Evolutionary conservation across 1,140 invertebrate genomes (phyloP).

Genomic region (Solenopsis invicta): DNA sequence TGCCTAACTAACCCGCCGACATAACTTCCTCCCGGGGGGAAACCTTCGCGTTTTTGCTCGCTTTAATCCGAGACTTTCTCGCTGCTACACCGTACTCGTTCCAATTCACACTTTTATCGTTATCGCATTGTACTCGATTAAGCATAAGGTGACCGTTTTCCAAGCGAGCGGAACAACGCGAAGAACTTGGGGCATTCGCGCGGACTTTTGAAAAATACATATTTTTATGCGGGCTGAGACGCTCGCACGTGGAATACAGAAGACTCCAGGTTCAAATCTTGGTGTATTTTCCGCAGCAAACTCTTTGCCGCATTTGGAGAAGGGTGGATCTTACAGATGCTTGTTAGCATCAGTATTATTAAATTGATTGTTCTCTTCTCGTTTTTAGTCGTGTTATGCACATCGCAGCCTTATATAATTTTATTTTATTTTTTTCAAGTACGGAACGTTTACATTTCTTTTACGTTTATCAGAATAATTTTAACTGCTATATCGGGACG

Average conservation of each 20-base stretch:
- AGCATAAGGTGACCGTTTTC: neutral
- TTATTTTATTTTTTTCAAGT: neutral
- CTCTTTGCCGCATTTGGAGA: no score
- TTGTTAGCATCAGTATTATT: no score
- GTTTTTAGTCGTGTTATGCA: no score
- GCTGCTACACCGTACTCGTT: neutral
- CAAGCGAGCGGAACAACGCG: neutral
- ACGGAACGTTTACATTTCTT: neutral
- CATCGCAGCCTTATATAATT: neutral
- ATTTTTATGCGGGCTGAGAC: no score
- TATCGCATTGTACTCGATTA: constrained; percentile 20
- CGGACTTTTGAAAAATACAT: neutral
- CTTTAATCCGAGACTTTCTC: constrained; percentile 26
- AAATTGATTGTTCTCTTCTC: no score
- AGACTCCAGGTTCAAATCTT: no score
- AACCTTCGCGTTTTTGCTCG: constrained; percentile 24
- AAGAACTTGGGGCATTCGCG: neutral
- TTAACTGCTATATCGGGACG: neutral
- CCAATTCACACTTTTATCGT: constrained; percentile 45
- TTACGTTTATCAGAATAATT: constrained; percentile 1
- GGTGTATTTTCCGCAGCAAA: no score
- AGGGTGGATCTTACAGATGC: no score
- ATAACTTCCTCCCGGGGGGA: constrained; percentile 49
- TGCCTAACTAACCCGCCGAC: constrained; percentile 57
- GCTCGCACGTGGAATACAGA: no score